Conservation (phyloP, 2,113 vertebrate genomes). For the Zosterops lateralis region DNA sequence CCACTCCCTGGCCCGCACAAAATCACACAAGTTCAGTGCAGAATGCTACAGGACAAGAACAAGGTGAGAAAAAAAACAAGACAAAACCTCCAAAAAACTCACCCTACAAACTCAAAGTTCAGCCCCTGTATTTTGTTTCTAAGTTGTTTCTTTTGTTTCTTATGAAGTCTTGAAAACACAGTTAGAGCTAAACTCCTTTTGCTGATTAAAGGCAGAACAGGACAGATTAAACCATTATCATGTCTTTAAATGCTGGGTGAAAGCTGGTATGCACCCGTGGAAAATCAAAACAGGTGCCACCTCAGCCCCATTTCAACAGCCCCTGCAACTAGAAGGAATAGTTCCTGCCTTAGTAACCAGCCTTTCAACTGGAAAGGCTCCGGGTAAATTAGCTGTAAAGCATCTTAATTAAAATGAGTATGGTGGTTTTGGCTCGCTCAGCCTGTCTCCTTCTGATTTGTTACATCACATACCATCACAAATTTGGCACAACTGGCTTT, state of each 20-base stretch:
- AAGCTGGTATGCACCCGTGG: slow-evolving; percentile 62
- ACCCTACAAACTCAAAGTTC: rapidly evolving
- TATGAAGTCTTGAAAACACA: neutral
- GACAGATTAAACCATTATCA: slow-evolving; percentile 71
- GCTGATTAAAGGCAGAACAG: slow-evolving; percentile 68
- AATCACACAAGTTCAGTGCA: slow-evolving; percentile 42
- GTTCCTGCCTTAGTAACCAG: slow-evolving; percentile 52
- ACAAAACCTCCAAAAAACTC: neutral
- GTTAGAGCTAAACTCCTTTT: slow-evolving; percentile 9
- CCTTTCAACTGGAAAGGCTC: slow-evolving; percentile 68
- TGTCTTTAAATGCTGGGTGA: slow-evolving; percentile 41
- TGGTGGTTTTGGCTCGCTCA: slow-evolving; percentile 34
- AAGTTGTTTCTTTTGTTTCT: slow-evolving; percentile 8
- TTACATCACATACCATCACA: slow-evolving; percentile 30
- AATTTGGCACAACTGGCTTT: neutral
- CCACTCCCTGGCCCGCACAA: slow-evolving; percentile 1
- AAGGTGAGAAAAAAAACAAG: neutral
- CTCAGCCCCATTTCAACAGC: slow-evolving; percentile 50
- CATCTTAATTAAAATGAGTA: slow-evolving; percentile 70
- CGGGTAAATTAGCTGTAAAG: slow-evolving; percentile 65
- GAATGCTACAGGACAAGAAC: slow-evolving; percentile 33
- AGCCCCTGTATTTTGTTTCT: neutral
- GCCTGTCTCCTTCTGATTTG: slow-evolving; percentile 47
- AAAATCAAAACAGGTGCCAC: slow-evolving; percentile 75
- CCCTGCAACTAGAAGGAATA: slow-evolving; percentile 17